Conservation (phyloP, 2,797 vertebrate species). For the Platalea minor region DNA sequence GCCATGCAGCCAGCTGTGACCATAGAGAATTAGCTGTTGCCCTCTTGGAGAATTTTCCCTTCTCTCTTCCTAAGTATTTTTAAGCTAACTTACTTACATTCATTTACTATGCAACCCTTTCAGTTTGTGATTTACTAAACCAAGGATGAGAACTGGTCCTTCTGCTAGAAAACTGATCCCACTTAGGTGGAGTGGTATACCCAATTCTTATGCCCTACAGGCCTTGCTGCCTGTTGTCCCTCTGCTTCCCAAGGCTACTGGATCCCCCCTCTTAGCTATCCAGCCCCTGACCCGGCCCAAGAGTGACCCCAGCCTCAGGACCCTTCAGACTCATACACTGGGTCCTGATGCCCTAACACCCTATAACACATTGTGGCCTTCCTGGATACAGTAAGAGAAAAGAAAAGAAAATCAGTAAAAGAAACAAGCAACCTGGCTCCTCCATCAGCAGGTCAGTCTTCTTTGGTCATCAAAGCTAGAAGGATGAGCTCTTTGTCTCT, state of each 20-base stretch:
- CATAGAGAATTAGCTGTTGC: neutral
- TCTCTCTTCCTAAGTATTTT: neutral
- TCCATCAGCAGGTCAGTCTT: neutral
- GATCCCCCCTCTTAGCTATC: neutral
- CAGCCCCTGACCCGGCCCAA: neutral
- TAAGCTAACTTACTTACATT: neutral
- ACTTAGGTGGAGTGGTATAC: neutral
- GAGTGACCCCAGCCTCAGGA: neutral
- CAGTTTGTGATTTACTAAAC: neutral
- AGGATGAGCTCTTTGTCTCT: neutral
- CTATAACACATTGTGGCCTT: neutral
- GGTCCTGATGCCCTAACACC: neutral
- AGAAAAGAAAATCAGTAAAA: neutral
- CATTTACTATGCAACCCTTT: neutral
- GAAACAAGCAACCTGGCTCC: neutral
- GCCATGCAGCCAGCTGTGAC: constrained; percentile 10
- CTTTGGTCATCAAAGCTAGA: neutral
- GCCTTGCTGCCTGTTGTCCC: neutral
- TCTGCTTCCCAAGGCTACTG: neutral
- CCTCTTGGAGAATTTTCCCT: neutral
- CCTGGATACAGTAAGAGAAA: neutral
- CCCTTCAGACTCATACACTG: neutral
- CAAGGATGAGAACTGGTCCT: neutral
- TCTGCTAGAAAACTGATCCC: neutral
- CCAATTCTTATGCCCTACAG: neutral